A percentile compares a stretch with the other conserved stretches of the same genome.
phyloP scores from a whole-genome alignment of 2,888 invertebrate genomes.

The Eugnorisma glareosa region DNA sequence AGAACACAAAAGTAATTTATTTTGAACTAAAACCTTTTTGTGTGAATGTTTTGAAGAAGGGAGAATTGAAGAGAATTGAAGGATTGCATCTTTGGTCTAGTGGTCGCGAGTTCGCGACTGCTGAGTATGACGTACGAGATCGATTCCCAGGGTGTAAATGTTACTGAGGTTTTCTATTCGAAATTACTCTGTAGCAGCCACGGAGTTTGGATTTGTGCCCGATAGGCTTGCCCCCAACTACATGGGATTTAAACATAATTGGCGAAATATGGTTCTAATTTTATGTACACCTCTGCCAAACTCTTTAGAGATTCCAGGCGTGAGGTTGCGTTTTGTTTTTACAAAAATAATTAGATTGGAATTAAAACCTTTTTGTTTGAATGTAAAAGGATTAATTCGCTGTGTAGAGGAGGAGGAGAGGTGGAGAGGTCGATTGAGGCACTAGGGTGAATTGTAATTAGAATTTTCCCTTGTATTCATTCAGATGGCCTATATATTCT shows the following conservation, averaged over 20 bases:
- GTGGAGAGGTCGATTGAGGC: not conserved
- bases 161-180: not conserved
- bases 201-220: not conserved
- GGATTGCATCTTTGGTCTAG: not conserved
- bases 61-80: too few relatives aligned
- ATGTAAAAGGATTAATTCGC: conserved; percentile 2
- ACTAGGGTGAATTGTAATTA: conserved; percentile 18
- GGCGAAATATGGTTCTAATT: not conserved
- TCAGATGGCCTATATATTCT: not conserved
- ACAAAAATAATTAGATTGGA: conserved; percentile 65
- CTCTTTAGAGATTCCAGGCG: not conserved
- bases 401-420: not conserved
- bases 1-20: conserved; percentile 69
- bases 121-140: not conserved
- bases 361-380: conserved; percentile 40
- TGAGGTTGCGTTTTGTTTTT: conserved; percentile 18
- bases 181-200: not conserved
- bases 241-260: not conserved
- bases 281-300: not conserved
- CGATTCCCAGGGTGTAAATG: not conserved
- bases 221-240: not conserved
- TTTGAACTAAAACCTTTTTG: conserved; percentile 44
- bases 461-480: conserved; percentile 4
- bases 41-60: too few relatives aligned
- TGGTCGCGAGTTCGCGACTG: too few relatives aligned